Evolutionary conservation across 1,140 invertebrate species (phyloP), one percentile per base, ranked within the genome.

Genomic region (Drosophila suzukii): DNA sequence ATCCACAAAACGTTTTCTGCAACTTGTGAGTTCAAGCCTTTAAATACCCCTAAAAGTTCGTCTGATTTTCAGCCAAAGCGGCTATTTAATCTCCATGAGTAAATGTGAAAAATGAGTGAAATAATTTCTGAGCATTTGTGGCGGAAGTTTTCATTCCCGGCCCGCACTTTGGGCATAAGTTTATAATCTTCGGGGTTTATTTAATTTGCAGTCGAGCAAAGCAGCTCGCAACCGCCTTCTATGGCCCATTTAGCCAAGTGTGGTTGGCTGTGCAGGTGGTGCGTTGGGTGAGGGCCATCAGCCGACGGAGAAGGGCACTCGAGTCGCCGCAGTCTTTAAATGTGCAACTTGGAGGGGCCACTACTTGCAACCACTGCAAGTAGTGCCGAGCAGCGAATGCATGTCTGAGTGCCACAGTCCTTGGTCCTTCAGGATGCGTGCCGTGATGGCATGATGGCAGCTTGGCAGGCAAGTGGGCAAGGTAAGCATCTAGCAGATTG

Each of bases 251-350:
- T 63, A 50, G 46, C 54, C 17, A 47, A 59, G 49, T 65, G 59
- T 30, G 50, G 17, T 67, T 38, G 38, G 49, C 46, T 36, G 59
- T 39, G 39, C 15, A 44, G 75, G 65, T 67, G 63, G 72, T 73
- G 63, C 55, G 60, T 54, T 53, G 54, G 56, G 51, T 88, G 50
- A 86, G 82, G 46, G 62, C 68, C 83, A 58, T 86, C 71, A 62
- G 66, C 49, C 47, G 36, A 30, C 20, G 32, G 51, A 83, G 51
- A 83, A 79, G 83, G 55, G 60, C 66, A 49, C 82, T 86, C 53
- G 66, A 79, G 75, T 32, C 44, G 58, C 65, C 78, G 61, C 75
- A 88, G 70, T 72, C 70, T 82, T 81, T 75, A 82, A 86, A 82
- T 72, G 78, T 75, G 78, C 78, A 68, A 80, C 77, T 66, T 66